phyloP scores from a whole-genome alignment of 2,888 invertebrate genomes.

The Polyommatus iphigenia region DNA sequence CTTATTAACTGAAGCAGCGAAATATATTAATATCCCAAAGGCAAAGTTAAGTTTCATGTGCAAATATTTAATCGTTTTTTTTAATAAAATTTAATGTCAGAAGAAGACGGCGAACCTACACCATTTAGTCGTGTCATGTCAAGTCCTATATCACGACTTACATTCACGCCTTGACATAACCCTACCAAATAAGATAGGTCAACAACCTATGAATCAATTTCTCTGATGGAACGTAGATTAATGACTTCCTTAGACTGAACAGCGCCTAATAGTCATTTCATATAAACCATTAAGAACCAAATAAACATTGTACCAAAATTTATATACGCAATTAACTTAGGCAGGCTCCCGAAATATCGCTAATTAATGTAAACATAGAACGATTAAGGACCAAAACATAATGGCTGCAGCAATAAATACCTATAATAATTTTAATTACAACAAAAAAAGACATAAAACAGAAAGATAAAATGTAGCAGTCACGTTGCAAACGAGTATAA shows the following conservation, averaged over 20 bases:
- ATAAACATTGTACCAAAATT: conserved; percentile 50
- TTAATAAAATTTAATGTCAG: too few species aligned
- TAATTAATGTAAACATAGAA: conserved; percentile 79
- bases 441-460: conserved; percentile 74
- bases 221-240: background rate
- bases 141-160: background rate
- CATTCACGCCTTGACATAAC: background rate
- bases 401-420: conserved; percentile 76
- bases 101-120: too few species aligned
- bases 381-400: conserved; percentile 76
- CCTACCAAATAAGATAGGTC: background rate
- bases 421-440: conserved; percentile 79
- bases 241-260: background rate
- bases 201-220: background rate
- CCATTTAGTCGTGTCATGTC: background rate
- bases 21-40: too few species aligned
- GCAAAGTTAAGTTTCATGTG: too few species aligned
- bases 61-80: too few species aligned
- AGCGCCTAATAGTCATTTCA: background rate
- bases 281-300: conserved; percentile 25
- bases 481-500: conserved; percentile 72
- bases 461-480: conserved; percentile 65
- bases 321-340: conserved; percentile 73
- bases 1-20: too few species aligned
- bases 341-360: conserved; percentile 73